Conservation (phyloP, 2,797 vertebrate genomes). For the Cuniculus paca region DNA sequence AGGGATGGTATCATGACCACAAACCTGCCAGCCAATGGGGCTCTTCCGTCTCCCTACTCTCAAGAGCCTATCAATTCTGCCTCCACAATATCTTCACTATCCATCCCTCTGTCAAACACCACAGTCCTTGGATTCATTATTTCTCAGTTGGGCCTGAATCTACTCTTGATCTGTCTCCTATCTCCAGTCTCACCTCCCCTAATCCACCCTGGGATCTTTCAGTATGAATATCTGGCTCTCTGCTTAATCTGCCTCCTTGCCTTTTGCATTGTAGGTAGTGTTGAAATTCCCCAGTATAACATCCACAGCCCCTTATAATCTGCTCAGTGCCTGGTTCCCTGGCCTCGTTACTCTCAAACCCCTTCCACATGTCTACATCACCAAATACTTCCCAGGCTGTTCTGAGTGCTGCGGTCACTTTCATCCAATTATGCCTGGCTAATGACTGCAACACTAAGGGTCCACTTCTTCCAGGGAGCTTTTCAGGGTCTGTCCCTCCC, state of each 20-base stretch:
- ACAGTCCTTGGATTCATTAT: background rate
- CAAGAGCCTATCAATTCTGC: background rate
- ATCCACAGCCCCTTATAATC: background rate
- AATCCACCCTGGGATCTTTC: background rate
- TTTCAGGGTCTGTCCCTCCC: background rate
- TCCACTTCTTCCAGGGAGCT: background rate
- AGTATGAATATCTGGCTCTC: background rate
- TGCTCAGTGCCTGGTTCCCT: background rate
- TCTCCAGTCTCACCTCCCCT: background rate
- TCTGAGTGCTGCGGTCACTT: background rate
- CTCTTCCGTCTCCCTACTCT: background rate
- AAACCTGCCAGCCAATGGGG: background rate
- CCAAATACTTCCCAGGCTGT: background rate
- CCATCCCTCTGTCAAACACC: background rate
- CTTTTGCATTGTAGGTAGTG: background rate
- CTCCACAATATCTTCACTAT: background rate
- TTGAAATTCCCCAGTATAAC: accelerated
- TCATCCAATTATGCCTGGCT: background rate
- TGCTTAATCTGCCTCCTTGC: background rate
- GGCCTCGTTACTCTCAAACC: background rate
- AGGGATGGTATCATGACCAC: background rate
- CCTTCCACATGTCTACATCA: background rate
- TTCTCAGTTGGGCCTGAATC: background rate
- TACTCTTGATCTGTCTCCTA: background rate
- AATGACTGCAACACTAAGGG: background rate